Evolutionary conservation across 2,113 vertebrate genomes (phyloP).

Genomic region (Plecturocebus donacophilus): DNA sequence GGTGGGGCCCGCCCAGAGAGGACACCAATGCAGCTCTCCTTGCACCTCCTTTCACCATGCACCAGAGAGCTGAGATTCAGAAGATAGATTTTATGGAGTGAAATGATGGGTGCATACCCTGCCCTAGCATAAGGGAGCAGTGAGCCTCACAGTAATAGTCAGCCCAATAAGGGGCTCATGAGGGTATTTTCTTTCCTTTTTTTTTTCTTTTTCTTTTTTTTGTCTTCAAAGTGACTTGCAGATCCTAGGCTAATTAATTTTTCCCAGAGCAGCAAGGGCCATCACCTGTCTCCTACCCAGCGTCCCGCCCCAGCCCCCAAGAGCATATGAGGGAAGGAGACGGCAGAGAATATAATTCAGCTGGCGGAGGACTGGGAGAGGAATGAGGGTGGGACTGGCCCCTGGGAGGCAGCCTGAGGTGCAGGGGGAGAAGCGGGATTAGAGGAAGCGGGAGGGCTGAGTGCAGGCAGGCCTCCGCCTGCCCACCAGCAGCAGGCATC

Average conservation of each 20-base stretch:
- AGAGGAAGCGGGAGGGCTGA: not conserved
- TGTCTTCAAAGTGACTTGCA: slow-evolving; percentile 58
- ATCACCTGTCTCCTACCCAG: not conserved
- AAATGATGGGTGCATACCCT: not conserved
- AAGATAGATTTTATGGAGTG: not conserved
- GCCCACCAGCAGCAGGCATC: not conserved
- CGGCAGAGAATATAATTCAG: slow-evolving; percentile 44
- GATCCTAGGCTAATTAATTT: slow-evolving; percentile 47
- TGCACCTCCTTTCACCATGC: too few species aligned
- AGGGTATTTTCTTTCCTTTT: not conserved
- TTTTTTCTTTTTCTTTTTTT: not conserved
- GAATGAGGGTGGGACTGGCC: not conserved
- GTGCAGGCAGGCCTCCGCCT: slow-evolving; percentile 55
- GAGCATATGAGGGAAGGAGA: slow-evolving; percentile 25
- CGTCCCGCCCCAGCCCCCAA: not conserved
- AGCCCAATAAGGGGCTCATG: not conserved
- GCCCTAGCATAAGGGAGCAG: not conserved
- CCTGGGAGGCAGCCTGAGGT: not conserved
- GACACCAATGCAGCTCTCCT: not conserved
- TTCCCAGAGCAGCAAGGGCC: not conserved
- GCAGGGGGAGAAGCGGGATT: not conserved
- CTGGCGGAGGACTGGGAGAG: slow-evolving; percentile 33
- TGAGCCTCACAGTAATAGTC: not conserved
- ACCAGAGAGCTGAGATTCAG: not conserved
- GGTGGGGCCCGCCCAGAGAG: not conserved